phyloP scores from a whole-genome alignment of 2,888 invertebrate species.

The Eilema caniola region DNA sequence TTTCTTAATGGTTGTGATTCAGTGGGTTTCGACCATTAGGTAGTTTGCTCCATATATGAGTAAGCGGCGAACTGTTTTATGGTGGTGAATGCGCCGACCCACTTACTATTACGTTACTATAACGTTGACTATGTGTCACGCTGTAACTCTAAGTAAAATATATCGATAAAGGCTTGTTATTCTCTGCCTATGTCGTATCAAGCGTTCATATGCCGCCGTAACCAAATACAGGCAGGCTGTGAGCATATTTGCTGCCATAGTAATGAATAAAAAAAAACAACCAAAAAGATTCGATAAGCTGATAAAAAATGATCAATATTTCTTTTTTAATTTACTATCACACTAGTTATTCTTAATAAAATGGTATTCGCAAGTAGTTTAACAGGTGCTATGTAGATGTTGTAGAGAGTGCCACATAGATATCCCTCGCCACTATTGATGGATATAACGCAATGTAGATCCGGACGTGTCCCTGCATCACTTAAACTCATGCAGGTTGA shows the following conservation, averaged over 20 bases:
- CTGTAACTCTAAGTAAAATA: constrained; percentile 13
- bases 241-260: background rate
- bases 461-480: constrained; percentile 6
- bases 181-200: background rate
- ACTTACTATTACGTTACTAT: constrained; percentile 28
- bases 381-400: background rate
- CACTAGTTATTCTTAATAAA: no score
- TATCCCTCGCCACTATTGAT: background rate
- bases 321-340: no score
- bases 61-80: constrained; percentile 53
- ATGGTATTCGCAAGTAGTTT: no score
- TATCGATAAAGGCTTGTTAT: constrained; percentile 7
- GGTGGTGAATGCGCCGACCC: constrained; percentile 48
- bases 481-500: background rate
- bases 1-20: constrained; percentile 68
- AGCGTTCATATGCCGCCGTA: background rate
- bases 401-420: background rate
- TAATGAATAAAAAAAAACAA: background rate
- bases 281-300: background rate
- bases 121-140: constrained; percentile 40
- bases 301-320: no score
- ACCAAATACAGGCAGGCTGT: background rate
- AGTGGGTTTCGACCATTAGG: constrained; percentile 52
- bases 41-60: constrained; percentile 46
- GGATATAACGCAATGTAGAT: background rate